A percentile compares a stretch with the other conserved stretches of the same genome.
phyloP scores from a whole-genome alignment of 2,888 invertebrate species.

The Lycocerus yunnanus region DNA sequence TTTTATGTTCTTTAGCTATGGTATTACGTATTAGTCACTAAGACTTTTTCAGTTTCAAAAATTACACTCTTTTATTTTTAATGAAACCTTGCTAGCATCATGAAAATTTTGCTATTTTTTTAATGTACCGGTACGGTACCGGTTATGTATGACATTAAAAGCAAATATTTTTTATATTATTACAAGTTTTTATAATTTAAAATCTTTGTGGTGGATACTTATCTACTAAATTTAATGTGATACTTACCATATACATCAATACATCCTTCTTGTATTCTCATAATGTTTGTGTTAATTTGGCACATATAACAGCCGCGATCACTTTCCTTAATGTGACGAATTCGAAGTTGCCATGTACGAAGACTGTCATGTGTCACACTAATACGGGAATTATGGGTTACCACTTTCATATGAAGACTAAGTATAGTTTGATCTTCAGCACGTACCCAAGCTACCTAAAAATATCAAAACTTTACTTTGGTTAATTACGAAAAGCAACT shows the following conservation, averaged over 20 bases:
- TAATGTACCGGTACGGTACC: too few species aligned
- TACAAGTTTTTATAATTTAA: too few species aligned
- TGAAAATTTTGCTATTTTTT: too few species aligned
- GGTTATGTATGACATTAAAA: too few species aligned
- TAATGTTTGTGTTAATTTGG: slow-evolving; percentile 85
- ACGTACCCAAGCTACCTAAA: slow-evolving; percentile 85
- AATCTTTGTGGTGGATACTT: not conserved
- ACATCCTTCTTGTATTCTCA: slow-evolving; percentile 87
- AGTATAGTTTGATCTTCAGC: slow-evolving; percentile 89
- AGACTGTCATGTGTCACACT: slow-evolving; percentile 81
- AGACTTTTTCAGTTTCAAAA: not conserved
- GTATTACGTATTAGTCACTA: not conserved
- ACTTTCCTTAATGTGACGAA: slow-evolving; percentile 78
- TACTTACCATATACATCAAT: slow-evolving; percentile 80
- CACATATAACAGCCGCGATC: slow-evolving; percentile 92
- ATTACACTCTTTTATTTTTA: not conserved
- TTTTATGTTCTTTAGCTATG: not conserved
- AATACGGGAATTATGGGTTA: slow-evolving; percentile 82
- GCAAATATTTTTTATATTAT: too few species aligned
- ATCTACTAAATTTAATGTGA: not conserved
- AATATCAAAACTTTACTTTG: slow-evolving; percentile 21
- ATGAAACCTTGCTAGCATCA: not conserved
- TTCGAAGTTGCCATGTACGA: slow-evolving; percentile 84
- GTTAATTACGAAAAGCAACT: not conserved
- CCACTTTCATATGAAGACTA: slow-evolving; percentile 81